Base-by-base conservation (phyloP, 23 tunicate genomes). In the Botrylloides violaceus region DNA sequence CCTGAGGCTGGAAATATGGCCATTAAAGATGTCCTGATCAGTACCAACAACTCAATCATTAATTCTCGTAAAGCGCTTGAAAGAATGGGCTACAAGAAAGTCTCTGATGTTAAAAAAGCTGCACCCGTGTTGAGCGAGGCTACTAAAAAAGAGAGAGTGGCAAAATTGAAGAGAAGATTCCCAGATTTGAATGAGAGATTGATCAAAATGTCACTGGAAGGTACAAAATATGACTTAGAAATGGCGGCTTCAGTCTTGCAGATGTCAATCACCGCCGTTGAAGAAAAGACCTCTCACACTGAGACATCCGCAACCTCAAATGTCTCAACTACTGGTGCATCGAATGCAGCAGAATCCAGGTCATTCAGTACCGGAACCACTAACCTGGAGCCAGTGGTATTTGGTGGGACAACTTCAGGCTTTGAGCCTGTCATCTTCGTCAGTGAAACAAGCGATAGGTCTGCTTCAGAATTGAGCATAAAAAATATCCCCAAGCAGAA, bases 81-180 rank as follows among this genome's bases (percentile, higher is more conserved):
- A 63, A 3, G 23, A 28, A 63, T 63, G 70, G 70, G 70, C 3
- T 63, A 63, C 29, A 9, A 63, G 9, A 63, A 68, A 37, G 2
- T 0, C 26, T 4, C 58, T 34, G 25, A n/a, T 0, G 29, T 25
- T n/a, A 68, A 68, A 22, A 37, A 39, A 68, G 32, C 57, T 0
- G 0, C 43, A 31, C 43, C 43, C 7, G 7, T 23, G 64, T 19
- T 1, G 1, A 30, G 48, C 43, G 21, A 65, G 32, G 20, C 59
- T 7, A 2, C 23, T 4, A 39, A 39, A 15, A 19, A 68, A 36
- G n/a, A 9, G 5, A 20, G 23, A 68, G 4, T 26, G 24, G 37
- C 21, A 22, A 2, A 39, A 19, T 22, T 68, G 47, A 35, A 37
- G 47, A 38, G 9, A 26, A 36, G 37, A 37, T 68, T 37, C 37